Evolutionary conservation across 2,888 invertebrate species (phyloP).

Genomic region (Caenorhabditis sinica): DNA sequence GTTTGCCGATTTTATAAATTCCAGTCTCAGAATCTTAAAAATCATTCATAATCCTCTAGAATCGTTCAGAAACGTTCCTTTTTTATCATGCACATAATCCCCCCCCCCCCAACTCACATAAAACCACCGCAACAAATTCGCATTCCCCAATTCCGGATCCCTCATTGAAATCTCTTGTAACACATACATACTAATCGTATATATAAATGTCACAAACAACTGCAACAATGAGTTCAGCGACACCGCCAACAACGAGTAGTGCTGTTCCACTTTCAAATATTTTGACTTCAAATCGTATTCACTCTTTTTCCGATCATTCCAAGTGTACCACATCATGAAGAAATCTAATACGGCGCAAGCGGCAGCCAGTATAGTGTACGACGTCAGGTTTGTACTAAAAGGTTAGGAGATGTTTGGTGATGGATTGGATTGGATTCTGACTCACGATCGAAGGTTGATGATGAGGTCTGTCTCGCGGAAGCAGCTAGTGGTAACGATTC

Average conservation of each 20-base stretch:
- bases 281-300: constrained; percentile 54
- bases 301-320: constrained; percentile 40
- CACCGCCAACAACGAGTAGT: constrained; percentile 53
- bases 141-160: constrained; percentile 35
- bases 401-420: too few relatives aligned
- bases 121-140: constrained; percentile 57
- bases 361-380: constrained; percentile 42
- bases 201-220: constrained; percentile 43
- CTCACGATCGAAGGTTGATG: constrained; percentile 57
- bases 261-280: constrained; percentile 52
- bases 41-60: too few relatives aligned
- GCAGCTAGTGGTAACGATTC: constrained; percentile 49
- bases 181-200: constrained; percentile 52
- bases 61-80: not conserved
- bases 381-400: constrained; percentile 51
- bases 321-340: constrained; percentile 57
- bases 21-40: too few relatives aligned
- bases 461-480: constrained; percentile 56
- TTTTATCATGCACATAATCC: too few relatives aligned
- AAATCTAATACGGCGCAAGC: constrained; percentile 40
- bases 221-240: constrained; percentile 56
- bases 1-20: too few relatives aligned
- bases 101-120: constrained; percentile 57
- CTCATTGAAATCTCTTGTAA: constrained; percentile 16
- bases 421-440: not conserved